Evolutionary conservation across 2,113 vertebrate genomes (phyloP), one percentile per base, ranked within the genome.

Genomic region (Osmerus eperlanus): DNA sequence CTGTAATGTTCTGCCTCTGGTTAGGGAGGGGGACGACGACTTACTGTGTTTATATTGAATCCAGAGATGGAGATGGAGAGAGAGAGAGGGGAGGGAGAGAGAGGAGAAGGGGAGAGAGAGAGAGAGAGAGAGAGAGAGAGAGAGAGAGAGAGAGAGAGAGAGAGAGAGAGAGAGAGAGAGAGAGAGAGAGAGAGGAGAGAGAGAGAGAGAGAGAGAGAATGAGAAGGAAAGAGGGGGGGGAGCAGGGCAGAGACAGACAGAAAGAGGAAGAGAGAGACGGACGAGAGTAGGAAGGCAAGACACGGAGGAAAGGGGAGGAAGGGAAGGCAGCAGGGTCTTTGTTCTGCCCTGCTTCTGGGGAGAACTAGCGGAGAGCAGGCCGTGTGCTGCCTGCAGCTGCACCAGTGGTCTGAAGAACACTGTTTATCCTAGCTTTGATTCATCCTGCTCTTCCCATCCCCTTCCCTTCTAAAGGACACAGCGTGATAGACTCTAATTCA

Each of bases 401-500:
- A 79, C 78, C 78, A 73, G 68, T 63, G 71, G 67, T 71, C 65
- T 62, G 71, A 75, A 70, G 68, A 73, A 63, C 58, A 51, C 19
- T 81, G 32, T 58, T 6, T 53, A 15, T 14, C 4, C 54, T 36
- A 25, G 51, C 53, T 56, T 75, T 36, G 64, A n/a, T n/a, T 8
- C 52, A 59, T 28, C 28, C 28, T 3, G 47, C n/a, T 67, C 21
- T 65, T 64, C 28, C 69, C 56, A 58, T 72, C 58, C 32, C 65
- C 61, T 73, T 65, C 70, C 68, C 68, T 65, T 53, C 60, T 55
- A 67, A 72, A 59, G 67, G 76, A 85, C 83, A 70, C 73, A 80
- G 70, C 64, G 78, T 80, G 74, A 83, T 76, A 32, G 68, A 69
- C 72, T 69, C 72, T 87, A 89, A 91, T 88, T 88, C 74, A 84